These are phyloP conservation scores for Parazoanthus swiftii DNA, from an alignment of 92 coral and sea anemone species.

Conservation along the genomic window DNA sequence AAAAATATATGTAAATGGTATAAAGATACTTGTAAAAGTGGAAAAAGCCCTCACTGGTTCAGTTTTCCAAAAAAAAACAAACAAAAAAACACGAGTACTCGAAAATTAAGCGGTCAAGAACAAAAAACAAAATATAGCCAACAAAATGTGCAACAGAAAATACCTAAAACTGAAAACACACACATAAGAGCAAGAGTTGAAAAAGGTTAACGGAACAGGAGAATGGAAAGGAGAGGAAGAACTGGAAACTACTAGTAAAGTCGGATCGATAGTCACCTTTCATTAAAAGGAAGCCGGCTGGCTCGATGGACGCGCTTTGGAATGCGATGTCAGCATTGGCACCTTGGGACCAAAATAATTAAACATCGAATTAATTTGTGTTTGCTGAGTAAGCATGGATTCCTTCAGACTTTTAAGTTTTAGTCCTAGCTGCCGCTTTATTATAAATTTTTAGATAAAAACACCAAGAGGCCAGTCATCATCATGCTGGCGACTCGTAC, in stretches of 20 bases:
- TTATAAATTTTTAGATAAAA: no score
- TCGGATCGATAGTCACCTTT: slow-evolving; percentile 41
- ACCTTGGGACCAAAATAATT: slow-evolving; percentile 14
- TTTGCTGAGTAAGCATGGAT: not conserved
- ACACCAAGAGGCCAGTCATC: no score
- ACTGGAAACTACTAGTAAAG: not conserved
- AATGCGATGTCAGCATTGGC: slow-evolving; percentile 46
- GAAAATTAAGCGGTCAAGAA: not conserved
- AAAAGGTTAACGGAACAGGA: not conserved
- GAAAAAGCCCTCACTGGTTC: not conserved
- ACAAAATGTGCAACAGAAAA: not conserved
- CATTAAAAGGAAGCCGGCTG: slow-evolving; percentile 56
- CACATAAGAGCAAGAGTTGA: not conserved
- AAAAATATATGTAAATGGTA: no score
- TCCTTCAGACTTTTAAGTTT: not conserved
- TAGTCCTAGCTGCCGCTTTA: no score
- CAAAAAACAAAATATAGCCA: not conserved
- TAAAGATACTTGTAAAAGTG: no score
- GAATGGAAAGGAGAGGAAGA: not conserved
- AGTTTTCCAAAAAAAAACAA: not conserved
- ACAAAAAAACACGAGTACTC: no score
- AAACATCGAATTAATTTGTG: not conserved
- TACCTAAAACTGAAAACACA: not conserved
- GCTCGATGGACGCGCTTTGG: slow-evolving; percentile 53
- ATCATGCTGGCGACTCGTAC: no score